Evolutionary conservation across 2,113 vertebrate genomes (phyloP).

Genomic region (Lepidiolamprologus cunningtoni): DNA sequence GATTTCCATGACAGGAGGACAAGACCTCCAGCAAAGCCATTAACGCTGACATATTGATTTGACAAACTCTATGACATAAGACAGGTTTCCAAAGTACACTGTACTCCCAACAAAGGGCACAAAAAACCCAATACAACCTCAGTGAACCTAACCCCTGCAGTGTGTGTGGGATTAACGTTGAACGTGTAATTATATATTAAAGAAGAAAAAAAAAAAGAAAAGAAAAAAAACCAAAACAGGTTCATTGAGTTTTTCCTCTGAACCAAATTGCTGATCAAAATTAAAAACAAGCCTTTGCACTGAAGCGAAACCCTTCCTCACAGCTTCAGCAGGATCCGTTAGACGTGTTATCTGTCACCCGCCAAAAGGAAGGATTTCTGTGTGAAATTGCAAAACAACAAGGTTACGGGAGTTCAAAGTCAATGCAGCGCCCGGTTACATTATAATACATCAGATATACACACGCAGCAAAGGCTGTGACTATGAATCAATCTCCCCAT

Average conservation of each 20-base stretch:
- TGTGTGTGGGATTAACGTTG: background rate
- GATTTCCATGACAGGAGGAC: background rate
- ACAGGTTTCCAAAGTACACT: background rate
- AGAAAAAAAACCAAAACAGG: background rate
- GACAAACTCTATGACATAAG: background rate
- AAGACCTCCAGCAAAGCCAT: background rate
- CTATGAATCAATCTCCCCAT: background rate
- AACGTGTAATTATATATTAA: background rate
- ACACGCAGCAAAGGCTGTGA: background rate
- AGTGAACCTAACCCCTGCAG: background rate
- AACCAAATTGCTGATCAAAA: background rate
- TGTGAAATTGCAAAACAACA: background rate
- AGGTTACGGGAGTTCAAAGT: background rate
- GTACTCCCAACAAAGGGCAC: background rate
- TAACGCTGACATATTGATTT: background rate
- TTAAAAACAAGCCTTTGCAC: background rate
- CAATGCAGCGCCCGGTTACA: background rate
- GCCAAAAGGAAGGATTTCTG: background rate
- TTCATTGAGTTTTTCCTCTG: background rate
- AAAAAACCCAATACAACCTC: background rate
- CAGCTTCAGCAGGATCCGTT: background rate
- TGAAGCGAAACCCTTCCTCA: background rate
- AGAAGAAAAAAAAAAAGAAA: background rate
- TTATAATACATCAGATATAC: background rate
- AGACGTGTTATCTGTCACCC: background rate